Conservation (phyloP, 53 echinoderm and acorn worm species). For the Astropecten irregularis region DNA sequence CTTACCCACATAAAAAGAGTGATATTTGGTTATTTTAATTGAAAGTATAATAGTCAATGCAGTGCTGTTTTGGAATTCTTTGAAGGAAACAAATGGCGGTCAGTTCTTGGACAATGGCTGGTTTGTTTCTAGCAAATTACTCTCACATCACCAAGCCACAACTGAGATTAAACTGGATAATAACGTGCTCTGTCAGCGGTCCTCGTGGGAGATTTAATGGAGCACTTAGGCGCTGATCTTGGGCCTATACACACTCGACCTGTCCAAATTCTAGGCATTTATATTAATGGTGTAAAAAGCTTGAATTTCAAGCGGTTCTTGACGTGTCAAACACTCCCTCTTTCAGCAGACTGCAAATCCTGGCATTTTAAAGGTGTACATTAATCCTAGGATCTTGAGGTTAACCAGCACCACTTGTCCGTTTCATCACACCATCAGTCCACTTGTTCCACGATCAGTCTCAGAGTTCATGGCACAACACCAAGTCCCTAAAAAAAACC, state of each 20-base stretch:
- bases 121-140: not conserved
- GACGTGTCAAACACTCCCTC: not conserved
- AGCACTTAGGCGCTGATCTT: not conserved
- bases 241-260: not conserved
- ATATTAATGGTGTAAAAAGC: not conserved
- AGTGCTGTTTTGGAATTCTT: too few species aligned
- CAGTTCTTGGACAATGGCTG: not conserved
- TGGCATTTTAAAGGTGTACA: not conserved
- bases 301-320: not conserved
- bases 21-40: too few species aligned
- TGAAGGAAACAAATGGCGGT: too few species aligned
- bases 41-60: too few species aligned
- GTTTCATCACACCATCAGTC: too few species aligned
- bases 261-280: constrained; percentile 11
- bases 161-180: not conserved
- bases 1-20: too few species aligned
- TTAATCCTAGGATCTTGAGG: constrained; percentile 25
- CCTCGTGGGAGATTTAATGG: not conserved
- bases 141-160: not conserved
- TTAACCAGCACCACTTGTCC: too few species aligned
- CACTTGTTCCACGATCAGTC: too few species aligned
- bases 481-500: too few species aligned
- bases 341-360: not conserved
- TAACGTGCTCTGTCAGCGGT: not conserved
- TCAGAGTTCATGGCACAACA: too few species aligned